Evolutionary conservation across 1,140 invertebrate genomes (phyloP), one percentile per base, ranked within the genome.

Genomic region (Brachionus calyciflorus): DNA sequence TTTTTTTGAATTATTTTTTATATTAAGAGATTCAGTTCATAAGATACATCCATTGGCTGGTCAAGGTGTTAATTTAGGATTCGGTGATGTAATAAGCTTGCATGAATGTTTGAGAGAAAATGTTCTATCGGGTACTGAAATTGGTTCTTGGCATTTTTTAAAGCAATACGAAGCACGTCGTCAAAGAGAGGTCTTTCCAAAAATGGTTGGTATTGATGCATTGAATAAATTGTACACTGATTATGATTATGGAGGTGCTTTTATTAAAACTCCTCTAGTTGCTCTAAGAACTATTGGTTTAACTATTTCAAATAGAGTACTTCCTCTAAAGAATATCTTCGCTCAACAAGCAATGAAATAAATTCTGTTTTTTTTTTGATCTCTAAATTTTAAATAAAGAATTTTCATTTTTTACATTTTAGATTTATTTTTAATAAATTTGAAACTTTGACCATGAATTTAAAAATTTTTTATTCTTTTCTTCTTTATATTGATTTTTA

Each of bases 11-110:
- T n/a, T n/a, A n/a, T n/a, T n/a, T n/a, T n/a, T n/a, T n/a, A n/a
- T n/a, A n/a, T 81, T 55, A 77, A 86, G 92, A 14, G 96, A 99
- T 88, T 93, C 96, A 40, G 95, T 95, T 7, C 96, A 99, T 85
- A 88, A 93, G 81, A 88, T 99, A 41, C 96, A 99, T 87, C 96
- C 96, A 0, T 83, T 98, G 60, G 96, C 96, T 51, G 96, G 96
- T 0, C 94, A 97, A 85, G 96, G 96, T 10, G 93, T 98, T 0
- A 99, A 99, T 87, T 86, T 99, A 49, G 96, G 96, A 3, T 96
- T 98, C 84, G 92, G 92, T 24, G 97, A 99, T 87, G 90, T 97
- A 0, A 81, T 86, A 12, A 87, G 88, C 79, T 86, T 99, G 0
- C 88, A 89, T 9, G 81, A 90, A 57, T 82, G 89, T 3, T 82